Percentiles rank a stretch among this genome's conserved stretches.
phyloP scores from a whole-genome alignment of 2,113 vertebrate genomes.

The Pagrus major region DNA sequence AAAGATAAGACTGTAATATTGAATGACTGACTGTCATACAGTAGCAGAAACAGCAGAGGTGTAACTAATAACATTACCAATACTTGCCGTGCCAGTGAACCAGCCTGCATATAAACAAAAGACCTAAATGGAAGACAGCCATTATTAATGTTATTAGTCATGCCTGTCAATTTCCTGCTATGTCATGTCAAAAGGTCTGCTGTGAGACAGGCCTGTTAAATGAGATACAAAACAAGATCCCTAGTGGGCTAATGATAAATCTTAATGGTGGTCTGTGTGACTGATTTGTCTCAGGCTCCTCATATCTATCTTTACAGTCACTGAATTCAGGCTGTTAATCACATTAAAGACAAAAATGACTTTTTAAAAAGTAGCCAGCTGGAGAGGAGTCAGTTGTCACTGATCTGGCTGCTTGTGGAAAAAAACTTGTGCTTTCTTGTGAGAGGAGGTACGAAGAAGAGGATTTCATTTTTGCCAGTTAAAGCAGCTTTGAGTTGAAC shows the following conservation, averaged over 20 bases:
- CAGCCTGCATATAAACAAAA: not conserved
- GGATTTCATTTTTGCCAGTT: constrained; percentile 51
- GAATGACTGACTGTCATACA: constrained; percentile 7
- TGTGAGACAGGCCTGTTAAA: constrained; percentile 23
- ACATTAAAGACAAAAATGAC: constrained; percentile 32
- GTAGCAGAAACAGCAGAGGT: constrained; percentile 16
- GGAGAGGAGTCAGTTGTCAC: constrained; percentile 60
- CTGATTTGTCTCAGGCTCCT: constrained; percentile 7
- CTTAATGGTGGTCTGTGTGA: not conserved
- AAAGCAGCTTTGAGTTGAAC: constrained; percentile 55
- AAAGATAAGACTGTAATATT: not conserved
- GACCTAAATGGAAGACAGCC: constrained; percentile 16
- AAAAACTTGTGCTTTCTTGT: constrained; percentile 34
- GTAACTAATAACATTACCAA: constrained; percentile 26
- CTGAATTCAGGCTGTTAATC: constrained; percentile 23
- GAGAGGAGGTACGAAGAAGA: constrained; percentile 23
- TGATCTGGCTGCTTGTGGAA: constrained; percentile 46
- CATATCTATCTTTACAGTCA: not conserved
- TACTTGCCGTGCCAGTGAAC: constrained; percentile 5
- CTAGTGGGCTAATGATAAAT: not conserved
- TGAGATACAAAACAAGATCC: constrained; percentile 9
- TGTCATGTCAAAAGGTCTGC: constrained; percentile 9
- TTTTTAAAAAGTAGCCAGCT: constrained; percentile 46
- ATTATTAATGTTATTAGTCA: constrained; percentile 37
- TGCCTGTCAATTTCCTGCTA: constrained; percentile 4